A percentile compares a stretch with the other conserved stretches of the same genome.
Evolutionary conservation across 2,113 vertebrate genomes (phyloP).

Genomic region (Oncorhynchus kisutch): DNA sequence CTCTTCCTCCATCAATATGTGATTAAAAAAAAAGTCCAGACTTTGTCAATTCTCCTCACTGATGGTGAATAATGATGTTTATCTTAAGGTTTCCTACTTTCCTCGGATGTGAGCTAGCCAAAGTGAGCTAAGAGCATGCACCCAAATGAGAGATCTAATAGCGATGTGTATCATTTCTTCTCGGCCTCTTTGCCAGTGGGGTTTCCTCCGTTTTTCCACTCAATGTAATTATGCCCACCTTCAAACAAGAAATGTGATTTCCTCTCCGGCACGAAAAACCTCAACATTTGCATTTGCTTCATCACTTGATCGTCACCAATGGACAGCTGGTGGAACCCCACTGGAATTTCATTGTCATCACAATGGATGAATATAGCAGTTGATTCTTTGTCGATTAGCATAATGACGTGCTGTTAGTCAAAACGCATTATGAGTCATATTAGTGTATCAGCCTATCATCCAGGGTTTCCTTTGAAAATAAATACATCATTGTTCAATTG

Average conservation of each 20-base stretch:
- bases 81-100: background rate
- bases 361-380: background rate
- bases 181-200: background rate
- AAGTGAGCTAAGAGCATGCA: background rate
- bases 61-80: background rate
- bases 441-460: background rate
- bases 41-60: background rate
- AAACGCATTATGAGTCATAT: background rate
- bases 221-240: conserved; percentile 21
- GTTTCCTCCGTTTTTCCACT: conserved; percentile 4
- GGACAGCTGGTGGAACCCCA: no score
- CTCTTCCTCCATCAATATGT: no score
- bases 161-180: background rate
- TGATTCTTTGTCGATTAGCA: background rate
- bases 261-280: background rate
- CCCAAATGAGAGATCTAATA: background rate
- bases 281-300: background rate
- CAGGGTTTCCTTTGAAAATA: background rate
- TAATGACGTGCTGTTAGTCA: background rate
- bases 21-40: no score
- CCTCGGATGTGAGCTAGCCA: background rate
- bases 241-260: conserved; percentile 24
- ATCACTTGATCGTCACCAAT: background rate
- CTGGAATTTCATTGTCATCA: background rate
- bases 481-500: background rate